A percentile compares a stretch with the other conserved stretches of the same genome.
These are phyloP conservation scores for Sebastes oblongus DNA, from an alignment of 2,797 vertebrate genomes.

Conservation along the genomic window DNA sequence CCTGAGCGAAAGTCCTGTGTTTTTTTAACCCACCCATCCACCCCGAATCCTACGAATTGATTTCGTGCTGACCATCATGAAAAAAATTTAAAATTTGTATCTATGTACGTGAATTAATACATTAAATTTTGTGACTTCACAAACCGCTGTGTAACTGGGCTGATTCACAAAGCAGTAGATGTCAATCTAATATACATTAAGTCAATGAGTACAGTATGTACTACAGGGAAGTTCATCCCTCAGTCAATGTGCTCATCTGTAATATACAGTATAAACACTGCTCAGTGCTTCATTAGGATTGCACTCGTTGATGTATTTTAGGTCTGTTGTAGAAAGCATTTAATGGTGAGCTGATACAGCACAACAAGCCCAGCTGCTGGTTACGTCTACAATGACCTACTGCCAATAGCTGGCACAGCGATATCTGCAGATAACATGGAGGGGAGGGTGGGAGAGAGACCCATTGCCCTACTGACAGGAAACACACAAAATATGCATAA, in stretches of 20 bases:
- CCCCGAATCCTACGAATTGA: too few relatives aligned
- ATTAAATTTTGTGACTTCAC: too few relatives aligned
- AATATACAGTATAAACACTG: not conserved
- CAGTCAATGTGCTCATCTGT: not conserved
- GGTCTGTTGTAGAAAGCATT: slow-evolving; percentile 32
- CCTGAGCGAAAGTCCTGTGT: too few relatives aligned
- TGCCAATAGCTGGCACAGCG: slow-evolving; percentile 37
- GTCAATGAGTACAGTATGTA: not conserved
- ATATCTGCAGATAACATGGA: not conserved
- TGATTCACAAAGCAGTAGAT: too few relatives aligned
- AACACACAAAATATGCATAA: slow-evolving; percentile 20
- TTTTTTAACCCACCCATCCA: too few relatives aligned
- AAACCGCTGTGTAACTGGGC: too few relatives aligned
- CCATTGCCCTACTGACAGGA: slow-evolving; percentile 56
- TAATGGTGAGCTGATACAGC: slow-evolving; percentile 42
- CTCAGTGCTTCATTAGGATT: not conserved
- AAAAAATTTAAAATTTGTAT: too few relatives aligned
- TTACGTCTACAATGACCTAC: slow-evolving; percentile 21
- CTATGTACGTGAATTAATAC: too few relatives aligned
- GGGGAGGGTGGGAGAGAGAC: slow-evolving; percentile 8
- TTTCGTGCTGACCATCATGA: too few relatives aligned
- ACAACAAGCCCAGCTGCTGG: slow-evolving; percentile 45
- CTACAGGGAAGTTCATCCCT: not conserved
- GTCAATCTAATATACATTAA: not conserved
- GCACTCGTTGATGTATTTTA: not conserved